A percentile compares a stretch with the other conserved stretches of the same genome.
phyloP scores from a whole-genome alignment of 2,888 invertebrate species.

The Baronia brevicornis region DNA sequence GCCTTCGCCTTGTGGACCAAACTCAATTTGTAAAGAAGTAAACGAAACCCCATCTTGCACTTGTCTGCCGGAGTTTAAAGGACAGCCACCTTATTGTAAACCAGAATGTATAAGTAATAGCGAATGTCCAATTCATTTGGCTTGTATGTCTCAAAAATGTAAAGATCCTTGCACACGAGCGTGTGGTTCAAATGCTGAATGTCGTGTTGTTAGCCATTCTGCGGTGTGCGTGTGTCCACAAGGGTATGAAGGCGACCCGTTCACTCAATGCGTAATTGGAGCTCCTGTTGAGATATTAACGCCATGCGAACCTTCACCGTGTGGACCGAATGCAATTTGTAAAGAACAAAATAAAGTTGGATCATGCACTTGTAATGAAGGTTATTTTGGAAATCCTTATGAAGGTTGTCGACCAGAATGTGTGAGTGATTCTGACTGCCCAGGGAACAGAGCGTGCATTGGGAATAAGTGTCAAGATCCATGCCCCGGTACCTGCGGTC shows the following conservation, averaged over 20 bases:
- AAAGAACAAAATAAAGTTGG: constrained; percentile 81
- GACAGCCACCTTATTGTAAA: constrained; percentile 84
- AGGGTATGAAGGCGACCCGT: constrained; percentile 80
- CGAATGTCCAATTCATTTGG: constrained; percentile 81
- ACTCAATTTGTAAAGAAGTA: constrained; percentile 81
- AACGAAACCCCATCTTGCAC: constrained; percentile 84
- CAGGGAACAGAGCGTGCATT: constrained; percentile 82
- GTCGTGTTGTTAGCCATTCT: constrained; percentile 85
- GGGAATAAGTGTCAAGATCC: constrained; percentile 85
- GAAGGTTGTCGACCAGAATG: constrained; percentile 87
- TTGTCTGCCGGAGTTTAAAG: constrained; percentile 80
- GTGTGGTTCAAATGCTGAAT: constrained; percentile 83
- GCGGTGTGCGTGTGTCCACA: constrained; percentile 84
- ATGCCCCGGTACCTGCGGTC: constrained; percentile 84
- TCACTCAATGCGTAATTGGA: constrained; percentile 72
- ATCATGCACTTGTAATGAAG: constrained; percentile 80
- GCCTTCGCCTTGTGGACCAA: constrained; percentile 88
- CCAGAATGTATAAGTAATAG: constrained; percentile 87
- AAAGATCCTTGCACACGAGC: constrained; percentile 82
- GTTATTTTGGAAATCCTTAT: constrained; percentile 85
- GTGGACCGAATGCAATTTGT: constrained; percentile 83
- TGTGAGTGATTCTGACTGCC: constrained; percentile 81
- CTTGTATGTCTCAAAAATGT: constrained; percentile 85
- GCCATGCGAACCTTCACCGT: constrained; percentile 82
- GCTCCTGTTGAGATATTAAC: constrained; percentile 66